These are phyloP conservation scores for Eumacrocentrus americanus DNA, from an alignment of 2,888 invertebrate genomes.

Conservation along the genomic window DNA sequence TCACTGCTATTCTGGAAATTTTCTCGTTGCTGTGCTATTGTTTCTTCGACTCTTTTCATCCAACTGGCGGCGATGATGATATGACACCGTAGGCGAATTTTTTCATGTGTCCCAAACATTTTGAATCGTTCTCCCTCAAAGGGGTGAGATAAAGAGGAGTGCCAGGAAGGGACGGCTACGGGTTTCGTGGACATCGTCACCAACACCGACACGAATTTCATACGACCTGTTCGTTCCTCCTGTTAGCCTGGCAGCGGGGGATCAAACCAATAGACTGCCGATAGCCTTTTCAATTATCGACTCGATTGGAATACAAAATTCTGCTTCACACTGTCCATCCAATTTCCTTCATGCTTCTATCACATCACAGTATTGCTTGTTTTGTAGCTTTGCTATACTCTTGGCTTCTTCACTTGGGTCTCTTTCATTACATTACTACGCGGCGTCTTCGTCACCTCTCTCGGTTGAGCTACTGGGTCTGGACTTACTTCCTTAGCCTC, in stretches of 20 bases:
- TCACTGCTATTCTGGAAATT: no score
- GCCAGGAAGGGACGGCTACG: not conserved
- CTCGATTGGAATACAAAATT: constrained; percentile 46
- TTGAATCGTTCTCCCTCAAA: no score
- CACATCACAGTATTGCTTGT: not conserved
- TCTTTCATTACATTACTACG: not conserved
- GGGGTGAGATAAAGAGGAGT: no score
- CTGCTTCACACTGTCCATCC: not conserved
- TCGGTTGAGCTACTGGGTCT: not conserved
- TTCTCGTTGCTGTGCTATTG: not conserved
- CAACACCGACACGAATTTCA: constrained; percentile 43
- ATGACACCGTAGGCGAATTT: no score
- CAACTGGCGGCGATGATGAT: no score
- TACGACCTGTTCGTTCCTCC: constrained; percentile 48
- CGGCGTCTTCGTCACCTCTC: not conserved
- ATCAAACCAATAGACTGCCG: constrained; percentile 61
- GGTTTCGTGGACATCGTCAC: constrained; percentile 31
- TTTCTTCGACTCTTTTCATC: no score
- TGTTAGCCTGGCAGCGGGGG: constrained; percentile 56
- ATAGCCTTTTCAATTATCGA: constrained; percentile 59
- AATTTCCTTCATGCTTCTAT: not conserved
- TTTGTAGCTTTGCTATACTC: not conserved
- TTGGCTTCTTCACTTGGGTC: not conserved
- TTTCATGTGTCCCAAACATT: no score
- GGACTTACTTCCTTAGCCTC: constrained; percentile 21